These are phyloP conservation scores for Vidua macroura DNA, from an alignment of 2,113 vertebrate species.

Conservation along the genomic window DNA sequence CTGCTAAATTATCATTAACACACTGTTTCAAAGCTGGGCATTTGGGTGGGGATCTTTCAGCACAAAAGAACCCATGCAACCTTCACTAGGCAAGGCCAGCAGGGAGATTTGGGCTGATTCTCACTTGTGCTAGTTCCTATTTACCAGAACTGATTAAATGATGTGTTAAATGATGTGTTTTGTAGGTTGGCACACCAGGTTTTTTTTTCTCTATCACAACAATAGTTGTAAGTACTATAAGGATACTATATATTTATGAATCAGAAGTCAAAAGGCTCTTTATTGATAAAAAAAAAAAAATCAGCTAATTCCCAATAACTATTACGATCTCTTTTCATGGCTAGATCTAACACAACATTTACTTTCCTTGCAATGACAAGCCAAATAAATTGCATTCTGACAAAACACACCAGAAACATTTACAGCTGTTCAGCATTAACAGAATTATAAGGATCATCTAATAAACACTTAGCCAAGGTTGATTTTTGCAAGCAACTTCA, in stretches of 20 bases:
- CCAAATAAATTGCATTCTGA: neutral
- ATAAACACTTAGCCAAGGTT: neutral
- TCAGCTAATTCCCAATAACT: neutral
- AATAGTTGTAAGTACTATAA: neutral
- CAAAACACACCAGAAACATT: neutral
- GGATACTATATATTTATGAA: neutral
- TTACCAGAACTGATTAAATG: neutral
- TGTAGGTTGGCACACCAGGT: rapidly evolving
- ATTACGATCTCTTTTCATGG: neutral
- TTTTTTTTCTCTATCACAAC: neutral
- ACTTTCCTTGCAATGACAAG: neutral
- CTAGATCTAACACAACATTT: neutral
- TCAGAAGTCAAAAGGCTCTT: neutral
- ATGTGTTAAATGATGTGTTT: neutral
- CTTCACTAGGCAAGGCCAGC: neutral
- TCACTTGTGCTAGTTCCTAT: neutral
- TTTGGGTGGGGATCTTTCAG: neutral
- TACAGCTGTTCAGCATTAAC: neutral
- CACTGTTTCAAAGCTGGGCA: neutral
- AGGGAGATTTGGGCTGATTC: neutral
- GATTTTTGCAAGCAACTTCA: neutral
- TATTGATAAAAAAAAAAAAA: neutral
- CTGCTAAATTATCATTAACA: neutral
- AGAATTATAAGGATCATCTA: neutral
- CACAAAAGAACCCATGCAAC: neutral